Conservation (phyloP, 1,140 invertebrate genomes). For the Elysia chlorotica region DNA sequence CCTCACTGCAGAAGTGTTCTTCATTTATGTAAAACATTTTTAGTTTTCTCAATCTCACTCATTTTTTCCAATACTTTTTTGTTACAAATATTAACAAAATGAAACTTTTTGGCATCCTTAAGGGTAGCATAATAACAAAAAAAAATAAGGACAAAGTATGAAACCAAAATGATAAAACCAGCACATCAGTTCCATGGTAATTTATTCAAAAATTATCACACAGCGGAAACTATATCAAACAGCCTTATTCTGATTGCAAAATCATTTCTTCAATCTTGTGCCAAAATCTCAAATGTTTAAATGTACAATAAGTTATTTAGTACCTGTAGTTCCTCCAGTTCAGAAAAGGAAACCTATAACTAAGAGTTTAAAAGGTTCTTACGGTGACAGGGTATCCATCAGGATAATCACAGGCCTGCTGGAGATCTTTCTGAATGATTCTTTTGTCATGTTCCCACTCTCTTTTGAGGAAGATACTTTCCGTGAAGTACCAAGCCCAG, state of each 20-base stretch:
- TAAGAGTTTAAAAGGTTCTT: slow-evolving; percentile 24
- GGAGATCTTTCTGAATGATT: slow-evolving; percentile 79
- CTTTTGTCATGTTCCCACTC: slow-evolving; percentile 87
- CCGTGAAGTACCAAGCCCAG: slow-evolving; percentile 93
- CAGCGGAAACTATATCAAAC: neutral
- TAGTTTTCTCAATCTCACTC: no score
- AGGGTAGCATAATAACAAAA: no score
- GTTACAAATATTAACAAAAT: no score
- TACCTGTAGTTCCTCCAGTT: neutral
- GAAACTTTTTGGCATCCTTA: no score
- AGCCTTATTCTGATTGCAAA: neutral
- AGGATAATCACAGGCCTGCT: slow-evolving; percentile 79
- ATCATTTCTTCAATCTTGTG: neutral
- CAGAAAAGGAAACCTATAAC: neutral
- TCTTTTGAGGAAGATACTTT: slow-evolving; percentile 90
- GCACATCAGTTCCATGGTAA: no score
- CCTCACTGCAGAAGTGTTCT: no score
- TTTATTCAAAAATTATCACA: neutral
- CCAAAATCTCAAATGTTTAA: neutral
- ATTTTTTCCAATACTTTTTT: no score
- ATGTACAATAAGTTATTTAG: neutral
- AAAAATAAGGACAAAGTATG: no score
- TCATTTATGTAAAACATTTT: no score
- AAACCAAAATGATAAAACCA: no score
- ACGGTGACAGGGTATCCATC: slow-evolving; percentile 56